Evolutionary conservation across 92 coral and sea anemone genomes (phyloP).

Genomic region (Nematostella vectensis): DNA sequence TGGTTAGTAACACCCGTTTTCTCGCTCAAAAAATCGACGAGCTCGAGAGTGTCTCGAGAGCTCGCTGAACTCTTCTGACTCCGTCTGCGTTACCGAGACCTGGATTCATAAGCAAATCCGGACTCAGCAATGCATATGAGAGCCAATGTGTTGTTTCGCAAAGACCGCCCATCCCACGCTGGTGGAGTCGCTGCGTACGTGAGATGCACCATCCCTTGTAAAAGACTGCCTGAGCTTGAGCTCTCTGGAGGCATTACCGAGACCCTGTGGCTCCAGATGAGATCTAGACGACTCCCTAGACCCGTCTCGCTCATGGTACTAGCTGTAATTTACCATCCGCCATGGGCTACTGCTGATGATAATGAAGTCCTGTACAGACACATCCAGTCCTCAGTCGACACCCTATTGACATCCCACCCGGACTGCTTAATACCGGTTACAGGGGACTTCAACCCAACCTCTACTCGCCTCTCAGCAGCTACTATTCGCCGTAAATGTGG

Average conservation of each 20-base stretch:
- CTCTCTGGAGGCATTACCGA: neutral
- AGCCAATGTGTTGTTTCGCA: no score
- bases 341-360: neutral
- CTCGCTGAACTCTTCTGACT: no score
- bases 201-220: neutral
- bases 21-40: no score
- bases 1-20: no score
- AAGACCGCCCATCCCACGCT: neutral
- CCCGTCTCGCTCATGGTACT: neutral
- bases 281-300: neutral
- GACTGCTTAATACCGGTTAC: neutral
- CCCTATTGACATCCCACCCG: neutral
- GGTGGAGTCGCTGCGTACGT: neutral
- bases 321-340: neutral
- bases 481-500: no score
- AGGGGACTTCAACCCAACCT: no score
- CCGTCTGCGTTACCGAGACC: no score
- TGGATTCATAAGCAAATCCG: no score
- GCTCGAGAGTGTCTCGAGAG: no score
- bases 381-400: neutral
- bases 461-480: no score
- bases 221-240: neutral
- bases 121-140: no score
- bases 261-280: neutral
- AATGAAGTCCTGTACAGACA: neutral